phyloP scores from a whole-genome alignment of 2,113 vertebrate species.

The Montifringilla adamsi region DNA sequence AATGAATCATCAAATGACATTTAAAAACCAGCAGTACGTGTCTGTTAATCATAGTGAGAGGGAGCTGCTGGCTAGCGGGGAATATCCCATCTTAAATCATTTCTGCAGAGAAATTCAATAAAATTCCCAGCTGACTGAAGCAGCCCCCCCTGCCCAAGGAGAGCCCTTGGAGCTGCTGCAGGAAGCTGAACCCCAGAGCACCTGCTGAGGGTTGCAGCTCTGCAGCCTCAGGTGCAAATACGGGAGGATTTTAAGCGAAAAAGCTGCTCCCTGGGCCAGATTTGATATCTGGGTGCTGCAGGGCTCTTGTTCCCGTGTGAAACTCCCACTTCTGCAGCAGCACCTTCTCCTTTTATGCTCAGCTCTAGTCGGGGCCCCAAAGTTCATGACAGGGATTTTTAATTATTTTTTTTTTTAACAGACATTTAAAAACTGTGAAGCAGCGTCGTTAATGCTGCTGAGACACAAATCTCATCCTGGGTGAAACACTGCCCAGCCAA shows the following conservation, averaged over 20 bases:
- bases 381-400: background rate
- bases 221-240: background rate
- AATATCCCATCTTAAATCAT: background rate
- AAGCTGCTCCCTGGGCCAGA: background rate
- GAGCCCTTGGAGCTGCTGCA: background rate
- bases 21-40: conserved; percentile 18
- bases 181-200: background rate
- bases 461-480: background rate
- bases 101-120: background rate
- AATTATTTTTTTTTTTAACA: background rate
- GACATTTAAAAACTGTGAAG: background rate
- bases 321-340: conserved; percentile 44
- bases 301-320: background rate
- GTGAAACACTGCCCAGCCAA: background rate
- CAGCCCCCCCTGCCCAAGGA: background rate
- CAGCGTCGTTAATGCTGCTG: background rate
- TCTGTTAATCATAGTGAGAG: conserved; percentile 21
- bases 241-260: background rate
- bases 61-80: background rate
- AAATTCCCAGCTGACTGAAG: background rate
- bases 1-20: conserved; percentile 52
- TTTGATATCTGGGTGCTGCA: background rate
- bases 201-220: background rate
- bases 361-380: background rate
- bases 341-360: conserved; percentile 39